Evolutionary conservation across 2,113 vertebrate genomes (phyloP).

Genomic region (Planiliza haematocheilus): DNA sequence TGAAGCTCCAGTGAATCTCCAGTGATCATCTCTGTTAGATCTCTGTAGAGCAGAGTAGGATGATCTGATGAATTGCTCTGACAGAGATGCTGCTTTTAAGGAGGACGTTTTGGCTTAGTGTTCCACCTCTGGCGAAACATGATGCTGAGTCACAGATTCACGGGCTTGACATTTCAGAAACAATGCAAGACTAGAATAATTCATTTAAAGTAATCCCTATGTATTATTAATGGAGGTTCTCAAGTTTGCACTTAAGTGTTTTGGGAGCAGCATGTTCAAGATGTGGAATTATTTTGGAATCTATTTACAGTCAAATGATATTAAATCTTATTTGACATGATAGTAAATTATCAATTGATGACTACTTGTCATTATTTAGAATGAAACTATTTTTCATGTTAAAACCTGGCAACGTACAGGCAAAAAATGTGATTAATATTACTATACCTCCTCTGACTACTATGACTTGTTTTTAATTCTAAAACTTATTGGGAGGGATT

Average conservation of each 20-base stretch:
- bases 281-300: neutral
- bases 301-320: neutral
- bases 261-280: neutral
- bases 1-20: constrained; percentile 13
- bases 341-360: too few relatives aligned
- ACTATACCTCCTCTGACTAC: too few relatives aligned
- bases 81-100: constrained; percentile 15
- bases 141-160: neutral
- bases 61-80: neutral
- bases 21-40: constrained; percentile 22
- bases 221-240: constrained; percentile 9
- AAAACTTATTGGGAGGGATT: too few relatives aligned
- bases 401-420: too few relatives aligned
- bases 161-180: neutral
- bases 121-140: constrained; percentile 10
- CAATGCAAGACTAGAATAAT: neutral
- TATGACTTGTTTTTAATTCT: too few relatives aligned
- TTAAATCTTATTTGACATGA: neutral
- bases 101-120: neutral
- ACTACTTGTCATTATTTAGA: too few relatives aligned
- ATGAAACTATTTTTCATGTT: too few relatives aligned
- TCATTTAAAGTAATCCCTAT: constrained; percentile 12
- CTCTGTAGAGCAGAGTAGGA: neutral
- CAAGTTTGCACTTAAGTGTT: constrained; percentile 1
- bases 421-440: too few relatives aligned